Conservation (phyloP, 2,888 invertebrate genomes). For the Limnephilus auricula region DNA sequence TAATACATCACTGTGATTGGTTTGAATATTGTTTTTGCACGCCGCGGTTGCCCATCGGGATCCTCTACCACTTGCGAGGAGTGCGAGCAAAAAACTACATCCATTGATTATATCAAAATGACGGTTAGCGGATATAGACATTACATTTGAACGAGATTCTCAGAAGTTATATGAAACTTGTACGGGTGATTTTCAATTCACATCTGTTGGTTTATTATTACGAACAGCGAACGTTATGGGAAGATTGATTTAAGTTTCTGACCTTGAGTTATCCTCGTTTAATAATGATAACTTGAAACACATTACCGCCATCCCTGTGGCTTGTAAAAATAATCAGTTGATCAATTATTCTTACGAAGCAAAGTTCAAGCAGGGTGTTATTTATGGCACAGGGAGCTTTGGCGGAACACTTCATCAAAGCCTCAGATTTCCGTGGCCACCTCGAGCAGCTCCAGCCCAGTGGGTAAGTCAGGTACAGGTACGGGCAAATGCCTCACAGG, state of each 20-base stretch:
- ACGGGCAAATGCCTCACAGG: conserved; percentile 17
- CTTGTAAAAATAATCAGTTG: not conserved
- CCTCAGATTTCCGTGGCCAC: conserved; percentile 12
- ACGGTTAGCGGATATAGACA: conserved; percentile 41
- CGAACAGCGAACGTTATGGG: not conserved
- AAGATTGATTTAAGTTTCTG: not conserved
- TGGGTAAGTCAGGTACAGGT: conserved; percentile 22
- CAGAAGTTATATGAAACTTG: not conserved
- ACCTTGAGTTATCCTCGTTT: not conserved
- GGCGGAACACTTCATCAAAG: conserved; percentile 15
- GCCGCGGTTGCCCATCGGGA: not conserved
- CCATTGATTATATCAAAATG: conserved; percentile 27
- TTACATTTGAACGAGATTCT: conserved; percentile 31
- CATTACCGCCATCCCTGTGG: not conserved
- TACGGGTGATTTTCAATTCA: not conserved
- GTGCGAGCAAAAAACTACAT: not conserved
- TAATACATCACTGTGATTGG: conserved; percentile 34
- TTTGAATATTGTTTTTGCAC: conserved; percentile 29
- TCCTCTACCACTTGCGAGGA: not conserved
- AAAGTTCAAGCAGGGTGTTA: conserved; percentile 26
- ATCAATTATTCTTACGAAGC: not conserved
- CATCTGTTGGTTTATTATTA: not conserved
- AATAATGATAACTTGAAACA: not conserved
- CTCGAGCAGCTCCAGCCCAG: not conserved
- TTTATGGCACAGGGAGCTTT: conserved; percentile 12